These are phyloP conservation scores for Enteromius argenteus DNA, from an alignment of 2,797 vertebrate species.

Conservation along the genomic window DNA sequence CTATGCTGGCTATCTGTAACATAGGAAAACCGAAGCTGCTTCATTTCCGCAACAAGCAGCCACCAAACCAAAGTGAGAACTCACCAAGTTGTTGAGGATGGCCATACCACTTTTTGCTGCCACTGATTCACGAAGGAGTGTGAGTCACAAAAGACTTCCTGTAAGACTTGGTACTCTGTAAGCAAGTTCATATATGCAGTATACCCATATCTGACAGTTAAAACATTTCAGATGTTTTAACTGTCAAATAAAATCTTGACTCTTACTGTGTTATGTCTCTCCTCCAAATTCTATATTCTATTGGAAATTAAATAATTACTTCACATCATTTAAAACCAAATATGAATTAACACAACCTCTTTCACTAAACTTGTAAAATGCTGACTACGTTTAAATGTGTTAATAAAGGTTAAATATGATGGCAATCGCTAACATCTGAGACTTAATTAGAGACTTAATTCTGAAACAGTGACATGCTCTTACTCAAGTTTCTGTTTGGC, in stretches of 20 bases:
- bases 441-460: not conserved
- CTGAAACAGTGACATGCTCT: not conserved
- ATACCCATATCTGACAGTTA: not conserved
- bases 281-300: not conserved
- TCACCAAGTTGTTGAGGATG: not conserved
- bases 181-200: not conserved
- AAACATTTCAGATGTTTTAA: not conserved
- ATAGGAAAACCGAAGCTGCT: not conserved
- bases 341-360: not conserved
- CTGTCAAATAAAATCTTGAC: not conserved
- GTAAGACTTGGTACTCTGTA: not conserved
- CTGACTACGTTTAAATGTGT: not conserved
- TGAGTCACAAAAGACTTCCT: conserved; percentile 1
- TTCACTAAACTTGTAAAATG: not conserved
- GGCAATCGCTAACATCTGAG: not conserved
- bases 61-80: conserved; percentile 6
- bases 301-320: not conserved
- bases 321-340: not conserved
- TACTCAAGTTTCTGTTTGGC: conserved; percentile 40
- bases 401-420: not conserved
- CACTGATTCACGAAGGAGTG: not conserved
- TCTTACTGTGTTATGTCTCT: not conserved
- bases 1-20: not conserved
- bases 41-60: not conserved
- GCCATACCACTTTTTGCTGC: not conserved